Conservation (phyloP, 1,140 invertebrate species). For the Anadara kagoshimensis region DNA sequence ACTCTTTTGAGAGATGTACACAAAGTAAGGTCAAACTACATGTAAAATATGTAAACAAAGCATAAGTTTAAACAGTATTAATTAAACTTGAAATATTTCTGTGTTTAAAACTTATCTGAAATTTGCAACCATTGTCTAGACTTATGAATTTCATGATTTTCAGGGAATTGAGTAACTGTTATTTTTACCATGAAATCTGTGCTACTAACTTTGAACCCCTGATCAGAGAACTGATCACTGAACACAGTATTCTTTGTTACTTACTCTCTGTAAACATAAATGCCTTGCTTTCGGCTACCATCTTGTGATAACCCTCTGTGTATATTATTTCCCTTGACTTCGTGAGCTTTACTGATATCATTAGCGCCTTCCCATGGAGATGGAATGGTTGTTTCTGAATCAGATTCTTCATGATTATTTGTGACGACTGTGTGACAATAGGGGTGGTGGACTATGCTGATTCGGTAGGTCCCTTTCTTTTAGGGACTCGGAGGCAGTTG, state of each 20-base stretch:
- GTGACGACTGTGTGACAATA: constrained; percentile 26
- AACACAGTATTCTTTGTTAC: constrained; percentile 25
- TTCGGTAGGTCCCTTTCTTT: constrained; percentile 32
- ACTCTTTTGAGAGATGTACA: no score
- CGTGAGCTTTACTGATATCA: constrained; percentile 32
- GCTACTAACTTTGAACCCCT: no score
- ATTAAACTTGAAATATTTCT: no score
- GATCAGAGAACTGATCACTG: no score
- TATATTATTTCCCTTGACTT: constrained; percentile 43
- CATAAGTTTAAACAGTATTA: no score
- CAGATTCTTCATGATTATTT: constrained; percentile 20
- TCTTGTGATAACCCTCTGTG: constrained; percentile 41
- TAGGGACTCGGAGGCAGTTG: constrained; percentile 35
- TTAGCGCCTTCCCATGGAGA: constrained; percentile 41
- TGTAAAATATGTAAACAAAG: no score
- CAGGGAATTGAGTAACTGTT: no score
- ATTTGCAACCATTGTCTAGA: no score
- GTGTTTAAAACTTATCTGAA: no score
- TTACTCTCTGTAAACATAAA: constrained; percentile 73
- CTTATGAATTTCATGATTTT: no score
- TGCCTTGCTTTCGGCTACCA: constrained; percentile 58
- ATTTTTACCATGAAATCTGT: no score
- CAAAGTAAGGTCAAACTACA: no score
- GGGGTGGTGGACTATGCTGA: constrained; percentile 28
- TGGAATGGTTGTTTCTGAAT: constrained; percentile 45